phyloP scores from a whole-genome alignment of 2,888 invertebrate species.

The Nesidiocoris tenuis region DNA sequence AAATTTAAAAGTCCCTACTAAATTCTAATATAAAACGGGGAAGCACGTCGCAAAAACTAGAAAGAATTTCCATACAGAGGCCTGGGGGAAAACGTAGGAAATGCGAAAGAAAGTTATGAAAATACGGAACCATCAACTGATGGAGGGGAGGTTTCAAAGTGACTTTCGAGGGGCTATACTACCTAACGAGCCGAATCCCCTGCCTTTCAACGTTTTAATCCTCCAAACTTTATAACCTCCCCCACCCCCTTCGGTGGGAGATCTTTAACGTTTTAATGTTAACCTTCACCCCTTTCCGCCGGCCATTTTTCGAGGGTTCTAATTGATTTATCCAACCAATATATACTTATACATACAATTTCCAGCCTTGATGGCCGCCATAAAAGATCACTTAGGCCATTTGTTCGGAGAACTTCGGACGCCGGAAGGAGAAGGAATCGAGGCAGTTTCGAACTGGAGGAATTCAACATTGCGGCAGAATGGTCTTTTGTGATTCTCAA shows the following conservation, averaged over 20 bases:
- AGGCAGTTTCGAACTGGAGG: not conserved
- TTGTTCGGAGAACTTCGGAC: not conserved
- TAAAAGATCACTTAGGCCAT: too few relatives aligned
- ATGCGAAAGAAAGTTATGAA: not conserved
- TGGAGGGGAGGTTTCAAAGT: conserved; percentile 12
- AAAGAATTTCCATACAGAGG: not conserved
- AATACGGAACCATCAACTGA: not conserved
- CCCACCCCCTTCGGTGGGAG: not conserved
- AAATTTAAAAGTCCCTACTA: too few relatives aligned
- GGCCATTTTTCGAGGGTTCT: not conserved
- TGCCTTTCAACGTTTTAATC: not conserved
- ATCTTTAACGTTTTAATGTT: not conserved
- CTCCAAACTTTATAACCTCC: not conserved
- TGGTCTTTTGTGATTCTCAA: too few relatives aligned
- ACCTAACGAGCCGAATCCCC: conserved; percentile 16
- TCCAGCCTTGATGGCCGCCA: too few relatives aligned
- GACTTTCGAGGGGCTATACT: conserved; percentile 1
- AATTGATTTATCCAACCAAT: not conserved
- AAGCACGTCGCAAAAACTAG: too few relatives aligned
- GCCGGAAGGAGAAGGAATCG: not conserved
- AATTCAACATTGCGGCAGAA: not conserved
- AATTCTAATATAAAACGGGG: too few relatives aligned
- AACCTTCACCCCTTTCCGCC: not conserved
- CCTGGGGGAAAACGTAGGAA: not conserved
- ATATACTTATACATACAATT: too few relatives aligned